Base-by-base conservation (phyloP, 2,113 vertebrate genomes). In the Baryphthengus martii region DNA sequence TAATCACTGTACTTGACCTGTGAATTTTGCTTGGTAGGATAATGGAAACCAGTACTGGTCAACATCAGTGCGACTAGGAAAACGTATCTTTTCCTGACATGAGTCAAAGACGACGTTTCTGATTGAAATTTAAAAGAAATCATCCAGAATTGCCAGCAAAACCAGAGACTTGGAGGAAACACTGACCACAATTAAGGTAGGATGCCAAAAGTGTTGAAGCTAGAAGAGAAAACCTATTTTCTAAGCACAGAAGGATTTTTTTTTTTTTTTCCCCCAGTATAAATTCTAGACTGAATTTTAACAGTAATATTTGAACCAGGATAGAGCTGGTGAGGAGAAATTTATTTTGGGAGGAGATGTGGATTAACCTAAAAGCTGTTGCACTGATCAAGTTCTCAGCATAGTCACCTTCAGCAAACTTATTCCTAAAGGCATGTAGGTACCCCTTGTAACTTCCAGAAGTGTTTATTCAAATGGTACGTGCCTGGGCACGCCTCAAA, bases 1-100 rank as follows among this genome's bases (percentile, higher is more conserved):
- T 16, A 20, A 23, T 16, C 1, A 1, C 3, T 58, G n/a, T 7
- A 0, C 39, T 44, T 28, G 21, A 35, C 16, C 31, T 44, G 5
- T 18, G 49, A 65, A 3, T 56, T 26, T 77, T 87, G 55, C 55
- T 61, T 25, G 37, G 17, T 5, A 14, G 42, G 31, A 5, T 13
- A 17, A 29, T 33, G 73, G 68, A 44, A 87, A 7, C 33, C 40
- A 24, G 14, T 7, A 13, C 0, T 20, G 44, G 25, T 26, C 16
- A 16, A 33, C 11, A 9, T 3, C 10, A 75, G 8, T 4, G 66
- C 42, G 20, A 24, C 17, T 37, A 55, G 18, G 90, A 24, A 59
- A 50, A 33, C 8, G 24, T 16, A 13, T 6, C 16, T 49, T n/a
- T 56, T 24, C 50, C 56, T 65, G 37, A 2, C 6, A 3, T 0